A percentile compares a stretch with the other conserved stretches of the same genome.
Evolutionary conservation across 2,797 vertebrate species (phyloP).

Genomic region (Pelodytes ibericus): DNA sequence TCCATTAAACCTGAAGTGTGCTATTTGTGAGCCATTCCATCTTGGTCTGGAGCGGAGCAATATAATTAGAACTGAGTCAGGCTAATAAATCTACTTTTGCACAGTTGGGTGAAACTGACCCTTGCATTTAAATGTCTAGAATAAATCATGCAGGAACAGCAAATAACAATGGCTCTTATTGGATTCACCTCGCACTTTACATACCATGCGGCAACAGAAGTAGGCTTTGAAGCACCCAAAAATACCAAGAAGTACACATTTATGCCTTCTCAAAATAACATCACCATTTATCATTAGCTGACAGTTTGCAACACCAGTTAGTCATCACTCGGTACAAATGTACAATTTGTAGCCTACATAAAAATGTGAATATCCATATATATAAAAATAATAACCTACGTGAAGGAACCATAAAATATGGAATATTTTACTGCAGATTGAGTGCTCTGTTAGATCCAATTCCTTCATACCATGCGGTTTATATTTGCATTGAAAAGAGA

Average conservation of each 20-base stretch:
- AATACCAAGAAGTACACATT: constrained; percentile 39
- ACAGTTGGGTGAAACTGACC: constrained; percentile 52
- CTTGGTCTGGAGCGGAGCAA: constrained; percentile 34
- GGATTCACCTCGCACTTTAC: constrained; percentile 18
- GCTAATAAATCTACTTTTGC: constrained; percentile 56
- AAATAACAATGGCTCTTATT: constrained; percentile 45
- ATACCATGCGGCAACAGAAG: constrained; percentile 27
- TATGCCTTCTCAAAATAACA: constrained; percentile 47
- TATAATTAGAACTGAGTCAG: constrained; percentile 54
- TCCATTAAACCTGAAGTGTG: constrained; percentile 1
- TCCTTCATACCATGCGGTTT: too few species aligned
- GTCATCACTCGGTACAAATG: constrained; percentile 10
- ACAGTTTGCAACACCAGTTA: constrained; percentile 7
- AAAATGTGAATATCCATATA: too few species aligned
- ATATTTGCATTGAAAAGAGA: too few species aligned
- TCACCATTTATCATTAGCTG: constrained; percentile 24
- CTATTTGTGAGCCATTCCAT: constrained; percentile 13
- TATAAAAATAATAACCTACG: too few species aligned
- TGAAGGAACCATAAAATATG: too few species aligned
- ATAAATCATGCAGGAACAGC: constrained; percentile 54
- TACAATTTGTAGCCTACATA: too few species aligned
- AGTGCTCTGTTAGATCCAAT: too few species aligned
- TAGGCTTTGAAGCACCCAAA: constrained; percentile 30
- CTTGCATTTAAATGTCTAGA: constrained; percentile 51
- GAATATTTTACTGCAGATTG: too few species aligned